phyloP scores from a whole-genome alignment of 2,113 vertebrate genomes.

The Serinus canaria region DNA sequence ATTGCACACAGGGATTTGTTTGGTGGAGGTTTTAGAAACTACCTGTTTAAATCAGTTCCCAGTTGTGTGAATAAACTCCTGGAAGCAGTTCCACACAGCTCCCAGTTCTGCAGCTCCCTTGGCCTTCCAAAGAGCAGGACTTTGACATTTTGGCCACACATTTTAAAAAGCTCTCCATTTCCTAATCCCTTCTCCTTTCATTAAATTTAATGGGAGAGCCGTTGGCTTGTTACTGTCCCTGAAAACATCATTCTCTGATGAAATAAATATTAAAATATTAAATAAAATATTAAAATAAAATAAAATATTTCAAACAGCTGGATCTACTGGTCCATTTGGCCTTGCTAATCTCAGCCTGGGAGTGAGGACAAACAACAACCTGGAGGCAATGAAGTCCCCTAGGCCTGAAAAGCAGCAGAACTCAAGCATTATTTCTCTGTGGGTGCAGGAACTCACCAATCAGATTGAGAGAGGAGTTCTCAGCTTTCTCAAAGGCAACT shows the following conservation, averaged over 20 bases:
- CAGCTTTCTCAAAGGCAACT: slow-evolving; percentile 95
- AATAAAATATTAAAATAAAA: no score
- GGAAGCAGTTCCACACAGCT: background rate
- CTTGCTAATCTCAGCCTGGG: background rate
- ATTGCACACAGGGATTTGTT: background rate
- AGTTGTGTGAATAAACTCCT: background rate
- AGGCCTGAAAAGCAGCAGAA: background rate
- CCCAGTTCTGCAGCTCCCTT: background rate
- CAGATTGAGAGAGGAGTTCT: slow-evolving; percentile 88
- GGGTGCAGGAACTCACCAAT: slow-evolving; percentile 81
- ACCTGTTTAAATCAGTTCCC: background rate
- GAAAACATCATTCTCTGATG: background rate
- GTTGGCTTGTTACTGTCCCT: background rate
- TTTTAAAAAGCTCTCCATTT: background rate
- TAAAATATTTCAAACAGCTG: background rate
- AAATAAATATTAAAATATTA: no score
- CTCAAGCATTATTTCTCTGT: background rate
- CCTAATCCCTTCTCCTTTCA: background rate
- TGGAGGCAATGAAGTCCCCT: background rate
- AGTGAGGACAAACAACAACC: background rate
- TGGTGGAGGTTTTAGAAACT: background rate
- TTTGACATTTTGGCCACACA: background rate
- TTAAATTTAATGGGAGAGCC: background rate
- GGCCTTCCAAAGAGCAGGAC: background rate
- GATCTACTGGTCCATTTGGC: background rate